These are phyloP conservation scores for Staurois parvus DNA, from an alignment of 2,797 vertebrate species.

Conservation along the genomic window DNA sequence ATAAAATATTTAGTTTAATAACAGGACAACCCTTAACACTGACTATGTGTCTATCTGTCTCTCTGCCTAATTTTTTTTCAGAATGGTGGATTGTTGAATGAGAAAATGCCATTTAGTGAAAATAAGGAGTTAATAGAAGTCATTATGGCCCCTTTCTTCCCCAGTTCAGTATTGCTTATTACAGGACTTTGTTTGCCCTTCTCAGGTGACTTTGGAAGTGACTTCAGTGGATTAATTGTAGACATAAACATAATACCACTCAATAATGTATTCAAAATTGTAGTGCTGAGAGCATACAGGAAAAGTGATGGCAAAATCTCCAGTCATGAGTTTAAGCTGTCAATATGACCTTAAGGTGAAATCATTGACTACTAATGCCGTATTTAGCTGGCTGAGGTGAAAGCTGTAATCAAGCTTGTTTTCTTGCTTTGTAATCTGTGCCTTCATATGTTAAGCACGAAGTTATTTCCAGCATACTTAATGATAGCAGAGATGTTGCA, in stretches of 20 bases:
- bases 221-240: conserved; percentile 56
- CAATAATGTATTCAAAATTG: conserved; percentile 55
- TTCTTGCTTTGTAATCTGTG: conserved; percentile 32
- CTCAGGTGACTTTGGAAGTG: conserved; percentile 51
- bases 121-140: neutral
- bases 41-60: neutral
- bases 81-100: neutral
- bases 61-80: neutral
- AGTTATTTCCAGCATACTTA: conserved; percentile 15
- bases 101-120: neutral
- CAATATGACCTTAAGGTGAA: conserved; percentile 54
- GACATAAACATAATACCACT: conserved; percentile 53
- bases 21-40: neutral
- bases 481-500: neutral
- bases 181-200: conserved; percentile 33
- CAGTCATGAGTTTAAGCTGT: conserved; percentile 42
- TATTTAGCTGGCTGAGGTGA: conserved; percentile 32
- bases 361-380: conserved; percentile 43
- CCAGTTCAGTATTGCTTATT: conserved; percentile 26
- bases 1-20: neutral
- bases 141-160: neutral
- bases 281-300: conserved; percentile 19
- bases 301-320: conserved; percentile 40
- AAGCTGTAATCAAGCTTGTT: conserved; percentile 40
- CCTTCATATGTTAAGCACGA: conserved; percentile 14